Evolutionary conservation across 2,797 vertebrate genomes (phyloP).

Genomic region (Gallirallus australis): DNA sequence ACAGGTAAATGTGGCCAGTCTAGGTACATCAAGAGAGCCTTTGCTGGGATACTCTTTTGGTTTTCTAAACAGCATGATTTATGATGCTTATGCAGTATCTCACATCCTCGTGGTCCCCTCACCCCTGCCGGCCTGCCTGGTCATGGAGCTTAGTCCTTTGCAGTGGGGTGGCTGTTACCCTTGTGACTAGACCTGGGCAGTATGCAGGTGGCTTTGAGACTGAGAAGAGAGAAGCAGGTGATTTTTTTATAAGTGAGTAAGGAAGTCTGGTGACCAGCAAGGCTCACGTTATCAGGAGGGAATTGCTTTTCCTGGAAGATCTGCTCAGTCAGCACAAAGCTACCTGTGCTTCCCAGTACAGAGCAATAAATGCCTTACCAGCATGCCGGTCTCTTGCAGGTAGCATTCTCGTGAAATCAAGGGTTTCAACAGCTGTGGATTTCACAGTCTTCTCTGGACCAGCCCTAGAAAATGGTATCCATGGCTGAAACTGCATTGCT

Average conservation of each 20-base stretch:
- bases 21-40: neutral
- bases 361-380: neutral
- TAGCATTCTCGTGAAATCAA: neutral
- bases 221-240: neutral
- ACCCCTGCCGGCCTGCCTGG: neutral
- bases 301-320: neutral
- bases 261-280: neutral
- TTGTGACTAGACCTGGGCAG: neutral
- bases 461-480: neutral
- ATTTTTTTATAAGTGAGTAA: neutral
- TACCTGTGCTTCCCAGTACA: neutral
- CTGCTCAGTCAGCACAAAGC: neutral
- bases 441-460: conserved; percentile 28
- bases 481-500: neutral
- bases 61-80: neutral
- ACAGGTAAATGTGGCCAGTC: neutral
- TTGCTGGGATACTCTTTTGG: neutral
- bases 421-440: conserved; percentile 7
- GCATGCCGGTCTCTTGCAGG: neutral
- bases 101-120: neutral
- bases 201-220: neutral
- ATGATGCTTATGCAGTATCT: neutral
- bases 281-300: neutral
- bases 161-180: neutral
- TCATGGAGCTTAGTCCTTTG: neutral